Evolutionary conservation across 2,113 vertebrate genomes (phyloP), one percentile per base, ranked within the genome.

Genomic region (Propithecus coquereli): DNA sequence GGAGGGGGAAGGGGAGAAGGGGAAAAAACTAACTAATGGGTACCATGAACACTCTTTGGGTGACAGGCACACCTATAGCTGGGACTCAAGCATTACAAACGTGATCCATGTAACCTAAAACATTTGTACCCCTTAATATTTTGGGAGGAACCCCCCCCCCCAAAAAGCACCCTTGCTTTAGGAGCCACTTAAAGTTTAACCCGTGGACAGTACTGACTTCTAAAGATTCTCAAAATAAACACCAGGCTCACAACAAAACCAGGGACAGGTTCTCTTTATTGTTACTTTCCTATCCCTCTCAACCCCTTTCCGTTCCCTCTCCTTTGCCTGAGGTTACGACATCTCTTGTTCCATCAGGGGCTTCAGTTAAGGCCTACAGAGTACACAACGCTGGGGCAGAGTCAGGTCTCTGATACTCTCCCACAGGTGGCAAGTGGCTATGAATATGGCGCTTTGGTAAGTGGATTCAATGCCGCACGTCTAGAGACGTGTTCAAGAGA

Each of bases 221-320:
- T 45, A 12, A 59, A 63, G 45, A 18, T 32, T 74, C 14, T 47
- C 25, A 18, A 10, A 32, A 45, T 3, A 34, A 23, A 18, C 27
- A 40, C 52, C 25, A 18, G 30, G 66, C 74, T 71, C 73, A 18
- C 12, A 57, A 3, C 37, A 25, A 54, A 45, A 6, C 27, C 45
- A 34, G 73, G 40, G 66, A 52, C 57, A 6, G 2, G 71, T 9
- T 12, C 65, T 74, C 20, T 4, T 10, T 43, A 18, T 18, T 8
- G n/a, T 14, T 1, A 3, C 27, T 27, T 7, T 22, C 30, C 40
- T 7, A 40, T 1, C 12, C 37, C 16, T 8, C 5, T 40, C 40
- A 32, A 32, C 65, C 14, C n/a, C 25, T 4, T 6, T 73, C 47
- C 40, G 16, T 22, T 40, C 20, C 79, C n/a, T 22, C 43, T 34